Base-by-base conservation (phyloP, 2,888 invertebrate genomes). In the Melieria omissa region DNA sequence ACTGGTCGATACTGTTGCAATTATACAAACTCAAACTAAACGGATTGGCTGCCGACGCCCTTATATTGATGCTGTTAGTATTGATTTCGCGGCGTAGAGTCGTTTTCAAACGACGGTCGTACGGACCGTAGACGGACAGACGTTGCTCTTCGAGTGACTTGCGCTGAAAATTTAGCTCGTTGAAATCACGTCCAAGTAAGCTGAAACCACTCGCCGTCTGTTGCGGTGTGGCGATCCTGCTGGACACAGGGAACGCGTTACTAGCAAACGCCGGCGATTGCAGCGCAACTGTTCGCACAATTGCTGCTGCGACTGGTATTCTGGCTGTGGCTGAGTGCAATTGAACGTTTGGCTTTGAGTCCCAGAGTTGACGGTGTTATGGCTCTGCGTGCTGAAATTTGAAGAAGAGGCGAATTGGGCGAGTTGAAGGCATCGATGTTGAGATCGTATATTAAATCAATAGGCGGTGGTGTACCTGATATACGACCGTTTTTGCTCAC, bases 401-500 rank as follows among this genome's bases (percentile, higher is more conserved):
- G 29, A 52, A 52, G 49, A 55, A 12, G 55, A 45, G 12, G 41
- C 10, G 60, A 41, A 2, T 14, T 44, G 9, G n/a, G 41, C 6
- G 54, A 55, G 44, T 49, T 16, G n/a, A 46, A 54, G 41, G 42
- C 57, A 47, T 69, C 65, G 16, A 41, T 62, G 42, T 69, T 41
- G 4, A 62, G n/a, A 52, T 62, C 54, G 49, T 46, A 46, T 41
- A 49, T 42, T 8, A 65, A 70, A 41, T 75, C 69, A 46, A 42
- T 65, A 1, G 71, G 49, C 1, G 71, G 71, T 6, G 73, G 73
- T 14, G 76, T 77, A 45, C 60, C 63, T 5, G 55, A 29, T 49
- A 54, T 49, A 6, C 55, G 52, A 12, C 63, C 58, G 5, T 12
- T 65, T 2, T 29, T 46, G 41, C 14, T 57, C 14, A 10, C 57